Evolutionary conservation across 2,888 invertebrate species (phyloP).

Genomic region (Pandemis heparana): DNA sequence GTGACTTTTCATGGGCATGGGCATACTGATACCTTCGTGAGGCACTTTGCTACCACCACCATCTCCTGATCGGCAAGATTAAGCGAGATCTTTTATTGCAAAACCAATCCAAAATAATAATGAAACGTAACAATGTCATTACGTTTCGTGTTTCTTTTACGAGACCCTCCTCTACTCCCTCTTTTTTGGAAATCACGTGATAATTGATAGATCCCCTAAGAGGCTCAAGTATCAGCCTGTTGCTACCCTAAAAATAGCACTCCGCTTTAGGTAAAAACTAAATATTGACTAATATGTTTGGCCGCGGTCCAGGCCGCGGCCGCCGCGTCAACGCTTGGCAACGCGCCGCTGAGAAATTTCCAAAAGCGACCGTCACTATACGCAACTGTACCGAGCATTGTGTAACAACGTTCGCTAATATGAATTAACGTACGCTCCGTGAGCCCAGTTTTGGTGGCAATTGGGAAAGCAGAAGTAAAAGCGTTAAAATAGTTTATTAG

Average conservation of each 20-base stretch:
- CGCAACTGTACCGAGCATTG: slow-evolving; percentile 5
- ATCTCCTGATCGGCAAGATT: no score
- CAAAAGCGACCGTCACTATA: slow-evolving; percentile 21
- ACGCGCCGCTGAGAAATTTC: slow-evolving; percentile 25
- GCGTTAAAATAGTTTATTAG: neutral
- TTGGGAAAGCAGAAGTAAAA: neutral
- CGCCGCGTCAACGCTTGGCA: slow-evolving; percentile 34
- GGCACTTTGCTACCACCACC: no score
- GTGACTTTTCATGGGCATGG: no score
- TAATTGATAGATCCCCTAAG: no score
- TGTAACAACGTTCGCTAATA: slow-evolving; percentile 27
- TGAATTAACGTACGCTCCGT: neutral
- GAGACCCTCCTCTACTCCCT: no score
- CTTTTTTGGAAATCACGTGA: no score
- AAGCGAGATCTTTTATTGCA: no score
- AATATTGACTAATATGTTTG: slow-evolving; percentile 39
- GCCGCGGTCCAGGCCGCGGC: slow-evolving; percentile 26
- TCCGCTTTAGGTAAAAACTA: slow-evolving; percentile 48
- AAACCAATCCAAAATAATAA: no score
- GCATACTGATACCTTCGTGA: no score
- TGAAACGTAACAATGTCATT: no score
- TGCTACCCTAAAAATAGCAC: slow-evolving; percentile 4
- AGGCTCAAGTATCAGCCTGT: neutral
- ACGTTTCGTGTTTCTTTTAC: no score
- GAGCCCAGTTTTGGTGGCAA: neutral